These are phyloP conservation scores for Phyllopteryx taeniolatus DNA, from an alignment of 2,113 vertebrate species.

Conservation along the genomic window DNA sequence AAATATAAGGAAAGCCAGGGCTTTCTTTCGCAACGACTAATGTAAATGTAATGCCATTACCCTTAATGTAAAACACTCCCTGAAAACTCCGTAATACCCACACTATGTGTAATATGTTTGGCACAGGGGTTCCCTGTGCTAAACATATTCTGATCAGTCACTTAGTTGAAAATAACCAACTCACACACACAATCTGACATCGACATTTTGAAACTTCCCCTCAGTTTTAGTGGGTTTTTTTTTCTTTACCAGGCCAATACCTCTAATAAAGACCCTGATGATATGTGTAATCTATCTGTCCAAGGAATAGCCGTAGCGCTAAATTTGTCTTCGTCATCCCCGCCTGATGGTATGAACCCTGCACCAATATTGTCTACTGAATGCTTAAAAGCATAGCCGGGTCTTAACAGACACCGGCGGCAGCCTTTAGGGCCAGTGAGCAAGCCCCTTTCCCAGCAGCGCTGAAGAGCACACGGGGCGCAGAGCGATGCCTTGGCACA, in stretches of 20 bases:
- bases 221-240: neutral
- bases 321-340: conserved; percentile 48
- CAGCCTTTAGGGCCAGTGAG: conserved; percentile 50
- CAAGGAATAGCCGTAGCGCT: conserved; percentile 34
- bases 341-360: conserved; percentile 22
- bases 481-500: conserved; percentile 46
- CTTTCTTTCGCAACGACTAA: no score
- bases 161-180: neutral
- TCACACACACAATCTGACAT: neutral
- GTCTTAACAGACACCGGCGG: conserved; percentile 52
- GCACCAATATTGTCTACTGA: conserved; percentile 25
- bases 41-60: no score
- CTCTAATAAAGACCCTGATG: conserved; percentile 59
- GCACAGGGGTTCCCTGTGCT: neutral
- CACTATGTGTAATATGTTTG: neutral
- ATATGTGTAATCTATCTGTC: conserved; percentile 56
- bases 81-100: neutral
- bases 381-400: conserved; percentile 30
- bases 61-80: no score
- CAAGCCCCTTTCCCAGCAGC: conserved; percentile 42
- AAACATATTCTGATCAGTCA: neutral
- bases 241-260: conserved; percentile 15
- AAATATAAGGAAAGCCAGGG: no score
- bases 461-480: conserved; percentile 59
- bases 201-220: neutral